Base-by-base conservation (phyloP, 1,140 invertebrate species). In the Papilio glaucus region DNA sequence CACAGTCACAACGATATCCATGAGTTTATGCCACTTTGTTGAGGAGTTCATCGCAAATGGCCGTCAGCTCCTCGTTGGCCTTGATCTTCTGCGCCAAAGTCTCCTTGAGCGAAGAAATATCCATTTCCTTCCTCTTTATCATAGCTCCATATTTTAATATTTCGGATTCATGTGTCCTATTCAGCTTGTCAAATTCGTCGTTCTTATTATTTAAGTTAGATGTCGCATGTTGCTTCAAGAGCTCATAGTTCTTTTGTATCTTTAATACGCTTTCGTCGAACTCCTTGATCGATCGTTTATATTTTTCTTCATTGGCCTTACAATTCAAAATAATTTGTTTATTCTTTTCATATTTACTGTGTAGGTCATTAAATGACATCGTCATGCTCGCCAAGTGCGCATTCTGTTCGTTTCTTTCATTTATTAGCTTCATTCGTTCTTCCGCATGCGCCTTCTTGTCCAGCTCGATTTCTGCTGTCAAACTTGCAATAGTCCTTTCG, bases 31-130 rank as follows among this genome's bases (percentile, higher is more conserved):
- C 86, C 61, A 94, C 92, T 90, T 94, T 94, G 76, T 95, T 94
- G 77, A 97, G 97, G 3, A 97, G 94, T 85, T 97, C 96, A 94
- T 97, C 96, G 93, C 96, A 97, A 80, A 97, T 96, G 76, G 95
- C 95, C 26, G 96, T 95, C 74, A 97, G 85, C 85, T 97, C 96
- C 73, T 95, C 93, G 87, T 96, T 97, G 84, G 97, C 96, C 83
- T 95, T 95, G 0, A 94, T 94, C 92, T 97, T 97, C 80, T 96
- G 96, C 53, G 95, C 94, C 29, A 97, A 84, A 38, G 95, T 94
- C 79, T 96, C 95, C 82, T 96, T 95, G 41, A 97, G 87, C 15
- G 95, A 95, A 37, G 93, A 94, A 8, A 95, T 94, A 71, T 95
- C 95, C 72, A 97, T 93, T 77, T 97, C 96, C 72, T 96, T 94